Evolutionary conservation across 2,797 vertebrate genomes (phyloP), one percentile per base, ranked within the genome.

Genomic region (Urophycis tenuis): DNA sequence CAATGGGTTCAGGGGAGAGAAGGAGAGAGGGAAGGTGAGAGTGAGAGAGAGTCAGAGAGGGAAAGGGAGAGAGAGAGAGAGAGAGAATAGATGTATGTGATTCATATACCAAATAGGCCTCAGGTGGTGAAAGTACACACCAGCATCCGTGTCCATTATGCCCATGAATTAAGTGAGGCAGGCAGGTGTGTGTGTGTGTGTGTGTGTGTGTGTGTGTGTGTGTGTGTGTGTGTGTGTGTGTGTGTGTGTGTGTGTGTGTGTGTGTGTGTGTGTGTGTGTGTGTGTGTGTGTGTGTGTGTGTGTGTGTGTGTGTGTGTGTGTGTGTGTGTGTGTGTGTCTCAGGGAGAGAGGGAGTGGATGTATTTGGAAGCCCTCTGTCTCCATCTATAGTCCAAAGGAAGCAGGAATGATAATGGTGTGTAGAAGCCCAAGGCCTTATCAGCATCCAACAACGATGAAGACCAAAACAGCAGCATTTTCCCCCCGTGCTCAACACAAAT

Each of bases 311-410:
- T 8, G 6, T 41, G 39, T 8, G 39, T 8, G 9, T 2, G 12
- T 2, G 9, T 8, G 9, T 8, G 39, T 2, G 9, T 8, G 39
- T n/a, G n/a, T n/a, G n/a, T n/a, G n/a, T n/a, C n/a, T n/a, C n/a
- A n/a, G 49, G 49, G 49, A 78, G 15, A 79, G 53, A 80, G 0
- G 11, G 41, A 49, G 45, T 32, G 41, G 53, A 64, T 73, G 72
- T 29, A 84, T 81, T 81, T 41, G 60, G 69, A 77, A 79, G 85
- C 79, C 69, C 88, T 91, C 80, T 88, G 88, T 86, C 91, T 90
- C 90, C 90, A 89, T 85, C 90, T 91, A 86, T 53, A 77, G 89
- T 75, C 76, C 9, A 41, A n/a, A 7, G 71, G 53, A 35, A 76
- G 7, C 53, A 53, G 60, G 69, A 45, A 10, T 9, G 22, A 10